phyloP scores from a whole-genome alignment of 2,797 vertebrate genomes.

The Gymnocypris eckloni region DNA sequence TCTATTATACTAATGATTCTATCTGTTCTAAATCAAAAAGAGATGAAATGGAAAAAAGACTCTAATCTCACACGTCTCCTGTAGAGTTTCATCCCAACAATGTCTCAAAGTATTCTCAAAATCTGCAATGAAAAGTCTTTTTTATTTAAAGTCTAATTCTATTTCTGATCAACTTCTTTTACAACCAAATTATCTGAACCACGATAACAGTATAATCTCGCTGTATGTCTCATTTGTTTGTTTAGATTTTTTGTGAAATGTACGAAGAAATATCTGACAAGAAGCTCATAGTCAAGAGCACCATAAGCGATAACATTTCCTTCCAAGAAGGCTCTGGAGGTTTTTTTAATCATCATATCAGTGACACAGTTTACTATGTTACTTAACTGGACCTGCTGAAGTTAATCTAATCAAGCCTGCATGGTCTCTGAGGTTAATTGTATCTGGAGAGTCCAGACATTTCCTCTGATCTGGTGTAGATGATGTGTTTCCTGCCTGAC shows the following conservation, averaged over 20 bases:
- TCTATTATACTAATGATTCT: background rate
- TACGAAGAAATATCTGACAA: background rate
- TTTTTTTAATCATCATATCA: background rate
- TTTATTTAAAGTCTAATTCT: background rate
- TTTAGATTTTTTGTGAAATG: background rate
- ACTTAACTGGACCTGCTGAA: conserved; percentile 25
- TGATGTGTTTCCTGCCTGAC: conserved; percentile 37
- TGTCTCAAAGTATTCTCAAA: background rate
- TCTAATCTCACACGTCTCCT: background rate
- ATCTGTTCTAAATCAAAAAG: background rate
- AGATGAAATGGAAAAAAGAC: background rate
- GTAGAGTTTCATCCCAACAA: background rate
- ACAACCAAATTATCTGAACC: background rate
- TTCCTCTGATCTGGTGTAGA: conserved; percentile 49
- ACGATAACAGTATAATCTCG: background rate
- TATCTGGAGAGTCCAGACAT: conserved; percentile 56
- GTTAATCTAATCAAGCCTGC: conserved; percentile 56
- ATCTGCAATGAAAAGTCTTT: background rate
- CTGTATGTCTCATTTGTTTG: background rate
- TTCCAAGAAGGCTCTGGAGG: background rate
- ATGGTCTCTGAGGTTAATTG: conserved; percentile 56
- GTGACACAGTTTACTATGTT: conserved; percentile 9
- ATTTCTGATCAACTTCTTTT: background rate
- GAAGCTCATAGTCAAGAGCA: background rate
- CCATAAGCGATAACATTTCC: background rate